Evolutionary conservation across 1,140 invertebrate genomes (phyloP), one percentile per base, ranked within the genome.

Genomic region (Drosophila obscura): DNA sequence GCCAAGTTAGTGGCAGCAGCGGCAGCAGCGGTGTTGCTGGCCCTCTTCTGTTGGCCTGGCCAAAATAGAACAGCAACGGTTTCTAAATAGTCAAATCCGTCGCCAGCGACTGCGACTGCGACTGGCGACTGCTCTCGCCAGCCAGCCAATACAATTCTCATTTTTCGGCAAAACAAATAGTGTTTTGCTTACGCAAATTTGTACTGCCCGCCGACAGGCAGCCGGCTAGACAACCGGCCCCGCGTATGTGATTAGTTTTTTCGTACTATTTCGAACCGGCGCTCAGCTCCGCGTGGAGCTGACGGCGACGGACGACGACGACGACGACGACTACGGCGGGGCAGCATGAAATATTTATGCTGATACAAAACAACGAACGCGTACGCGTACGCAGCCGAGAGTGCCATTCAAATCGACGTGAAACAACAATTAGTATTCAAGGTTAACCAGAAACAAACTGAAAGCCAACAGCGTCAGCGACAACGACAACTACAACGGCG

Each of bases 51-150:
- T 87, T 87, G 79, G 83, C 83, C 83, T 87, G 83, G 79, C 83
- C 72, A 88, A 88, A 87, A 87, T 87, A 87, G 83, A 87, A 87
- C 83, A 88, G 79, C 83, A 88, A 87, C 83, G 79, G 83, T 88
- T 88, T 87, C 83, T 87, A 87, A 88, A 88, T 71, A 82, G 79
- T 72, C 72, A 57, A 57, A 57, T 45, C 55, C 62, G 49, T 57
- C 57, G 53, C 28, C 26, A 31, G 45, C 24, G 51, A 44, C n/a
- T n/a, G 19, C 19, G 16, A 0, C 16, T 16, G 16, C 16, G 0
- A 16, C n/a, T n/a, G n/a, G 8, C 39, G 22, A 44, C 15, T 56
- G n/a, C 24, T 50, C 26, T 49, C 24, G 26, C 9, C 56, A 15
- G 13, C 19, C 19, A 19, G 41, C 41, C 49, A 45, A 43, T 52